Percentiles rank a stretch among this genome's conserved stretches.
Evolutionary conservation across 2,888 invertebrate species (phyloP).

Genomic region (Drosophila parthenogenetica): DNA sequence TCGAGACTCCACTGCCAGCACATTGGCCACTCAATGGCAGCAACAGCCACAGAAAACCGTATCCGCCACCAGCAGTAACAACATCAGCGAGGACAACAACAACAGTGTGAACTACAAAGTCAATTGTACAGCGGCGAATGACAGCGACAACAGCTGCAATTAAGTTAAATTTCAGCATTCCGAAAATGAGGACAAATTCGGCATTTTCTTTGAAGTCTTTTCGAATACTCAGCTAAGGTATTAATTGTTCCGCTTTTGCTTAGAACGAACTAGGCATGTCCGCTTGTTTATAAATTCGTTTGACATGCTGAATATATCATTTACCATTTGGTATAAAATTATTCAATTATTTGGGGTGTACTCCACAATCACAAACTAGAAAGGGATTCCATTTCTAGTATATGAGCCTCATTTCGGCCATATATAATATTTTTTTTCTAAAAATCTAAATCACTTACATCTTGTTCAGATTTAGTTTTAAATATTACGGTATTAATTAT

Average conservation of each 20-base stretch:
- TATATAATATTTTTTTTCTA: too few species aligned
- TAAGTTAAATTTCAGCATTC: conserved; percentile 58
- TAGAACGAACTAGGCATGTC: too few species aligned
- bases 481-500: too few species aligned
- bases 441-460: too few species aligned
- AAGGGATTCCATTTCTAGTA: too few species aligned
- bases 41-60: conserved; percentile 12
- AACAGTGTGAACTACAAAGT: neutral
- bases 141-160: conserved; percentile 61
- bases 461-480: too few species aligned
- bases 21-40: conserved; percentile 37
- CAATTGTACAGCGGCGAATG: conserved; percentile 31
- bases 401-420: too few species aligned
- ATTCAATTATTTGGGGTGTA: too few species aligned
- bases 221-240: conserved; percentile 14
- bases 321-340: too few species aligned
- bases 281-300: too few species aligned
- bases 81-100: conserved; percentile 5
- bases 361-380: too few species aligned
- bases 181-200: conserved; percentile 53
- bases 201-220: conserved; percentile 67
- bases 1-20: conserved; percentile 15
- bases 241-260: conserved; percentile 6
- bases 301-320: too few species aligned
- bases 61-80: conserved; percentile 8